Percentiles rank a stretch among this genome's conserved stretches.
Conservation (phyloP, 2,113 vertebrate species). For the Euleptes europaea region DNA sequence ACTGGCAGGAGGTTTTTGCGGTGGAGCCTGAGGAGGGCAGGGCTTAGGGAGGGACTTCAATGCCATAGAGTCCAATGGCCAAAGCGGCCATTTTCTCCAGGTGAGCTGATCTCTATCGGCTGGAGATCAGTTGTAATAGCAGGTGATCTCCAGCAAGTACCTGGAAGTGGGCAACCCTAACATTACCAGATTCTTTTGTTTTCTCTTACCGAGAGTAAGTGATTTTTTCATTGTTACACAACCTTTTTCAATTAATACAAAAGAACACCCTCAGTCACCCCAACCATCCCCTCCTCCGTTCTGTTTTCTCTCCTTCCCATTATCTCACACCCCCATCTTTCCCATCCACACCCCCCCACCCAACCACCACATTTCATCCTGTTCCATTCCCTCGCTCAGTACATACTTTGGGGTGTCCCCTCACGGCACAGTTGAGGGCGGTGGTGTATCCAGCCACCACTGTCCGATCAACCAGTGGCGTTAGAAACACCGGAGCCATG, state of each 20-base stretch:
- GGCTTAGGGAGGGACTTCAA: too few species aligned
- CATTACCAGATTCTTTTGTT: neutral
- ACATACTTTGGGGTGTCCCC: conserved; percentile 84
- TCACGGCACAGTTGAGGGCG: conserved; percentile 87
- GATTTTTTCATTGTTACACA: neutral
- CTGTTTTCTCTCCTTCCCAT: neutral
- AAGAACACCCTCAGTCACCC: neutral
- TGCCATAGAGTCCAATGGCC: too few species aligned
- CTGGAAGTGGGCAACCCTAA: too few species aligned
- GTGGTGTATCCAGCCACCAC: conserved; percentile 84
- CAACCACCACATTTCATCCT: neutral
- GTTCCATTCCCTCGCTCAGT: neutral
- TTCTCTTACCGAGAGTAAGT: neutral
- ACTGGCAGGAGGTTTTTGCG: too few species aligned
- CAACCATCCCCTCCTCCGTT: neutral
- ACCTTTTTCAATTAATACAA: neutral
- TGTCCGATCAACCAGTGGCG: conserved; percentile 81
- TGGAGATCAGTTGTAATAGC: too few species aligned
- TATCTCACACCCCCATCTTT: neutral
- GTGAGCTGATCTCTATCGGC: too few species aligned
- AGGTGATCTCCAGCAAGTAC: too few species aligned
- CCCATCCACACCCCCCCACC: too few species aligned
- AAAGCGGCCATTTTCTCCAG: too few species aligned
- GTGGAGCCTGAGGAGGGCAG: too few species aligned
- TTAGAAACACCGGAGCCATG: conserved; percentile 82